These are phyloP conservation scores for Pteruthius melanotis DNA, from an alignment of 2,113 vertebrate species.

Conservation along the genomic window DNA sequence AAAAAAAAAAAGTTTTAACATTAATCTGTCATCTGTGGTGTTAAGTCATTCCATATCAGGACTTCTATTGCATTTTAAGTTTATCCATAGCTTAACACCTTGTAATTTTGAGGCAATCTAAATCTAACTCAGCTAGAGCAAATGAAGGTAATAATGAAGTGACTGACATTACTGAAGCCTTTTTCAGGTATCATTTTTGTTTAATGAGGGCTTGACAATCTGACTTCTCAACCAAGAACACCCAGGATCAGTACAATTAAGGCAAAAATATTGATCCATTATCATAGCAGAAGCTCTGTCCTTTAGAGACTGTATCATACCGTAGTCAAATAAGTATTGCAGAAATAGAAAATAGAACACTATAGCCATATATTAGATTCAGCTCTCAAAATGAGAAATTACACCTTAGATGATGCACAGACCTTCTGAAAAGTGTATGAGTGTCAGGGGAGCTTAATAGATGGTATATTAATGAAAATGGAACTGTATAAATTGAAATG, in stretches of 20 bases:
- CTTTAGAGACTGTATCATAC: background rate
- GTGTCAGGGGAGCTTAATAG: background rate
- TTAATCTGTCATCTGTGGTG: background rate
- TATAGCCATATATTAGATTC: background rate
- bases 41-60: background rate
- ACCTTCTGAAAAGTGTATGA: background rate
- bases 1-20: background rate
- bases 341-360: background rate
- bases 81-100: background rate
- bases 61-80: background rate
- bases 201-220: background rate
- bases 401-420: background rate
- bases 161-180: background rate
- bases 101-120: background rate
- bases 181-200: background rate
- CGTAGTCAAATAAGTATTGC: background rate
- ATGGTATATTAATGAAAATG: background rate
- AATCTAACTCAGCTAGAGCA: background rate
- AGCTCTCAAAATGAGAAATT: background rate
- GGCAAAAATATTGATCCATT: background rate
- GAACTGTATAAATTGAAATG: background rate
- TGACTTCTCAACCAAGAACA: background rate
- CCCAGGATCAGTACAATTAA: background rate
- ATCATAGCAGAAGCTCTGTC: background rate
- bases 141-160: background rate